phyloP scores from a whole-genome alignment of 2,797 vertebrate genomes.

The Siniperca obscura region DNA sequence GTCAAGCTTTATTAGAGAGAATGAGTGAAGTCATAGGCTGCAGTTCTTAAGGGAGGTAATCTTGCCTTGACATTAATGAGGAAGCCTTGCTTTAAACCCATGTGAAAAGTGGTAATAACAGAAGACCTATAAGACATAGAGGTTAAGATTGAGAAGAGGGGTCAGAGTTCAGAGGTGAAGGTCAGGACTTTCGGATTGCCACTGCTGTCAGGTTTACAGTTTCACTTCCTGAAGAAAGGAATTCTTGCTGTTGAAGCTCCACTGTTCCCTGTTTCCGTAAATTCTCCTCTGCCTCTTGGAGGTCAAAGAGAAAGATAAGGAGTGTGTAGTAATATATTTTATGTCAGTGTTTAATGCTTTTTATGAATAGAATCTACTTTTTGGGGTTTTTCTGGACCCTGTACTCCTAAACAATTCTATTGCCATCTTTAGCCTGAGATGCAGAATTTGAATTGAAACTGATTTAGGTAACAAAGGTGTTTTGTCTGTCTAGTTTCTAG shows the following conservation, averaged over 20 bases:
- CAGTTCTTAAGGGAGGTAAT: conserved; percentile 32
- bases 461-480: not conserved
- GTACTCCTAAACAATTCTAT: not conserved
- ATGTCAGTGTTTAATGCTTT: not conserved
- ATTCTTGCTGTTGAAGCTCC: conserved; percentile 53
- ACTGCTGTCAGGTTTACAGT: conserved; percentile 77
- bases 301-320: conserved; percentile 24
- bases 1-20: conserved; percentile 30
- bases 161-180: conserved; percentile 77
- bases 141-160: conserved; percentile 71
- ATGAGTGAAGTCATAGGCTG: conserved; percentile 26
- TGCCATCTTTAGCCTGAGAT: not conserved
- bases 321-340: not conserved
- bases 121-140: conserved; percentile 46
- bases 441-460: not conserved
- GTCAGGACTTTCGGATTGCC: conserved; percentile 67
- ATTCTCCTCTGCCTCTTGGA: conserved; percentile 25
- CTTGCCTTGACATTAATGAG: conserved; percentile 43
- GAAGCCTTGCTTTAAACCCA: conserved; percentile 51
- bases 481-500: conserved; percentile 11
- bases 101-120: conserved; percentile 62
- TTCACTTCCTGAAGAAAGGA: conserved; percentile 65
- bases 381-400: not conserved
- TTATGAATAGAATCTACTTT: not conserved
- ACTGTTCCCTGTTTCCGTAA: conserved; percentile 37